A percentile compares a stretch with the other conserved stretches of the same genome.
phyloP scores from a whole-genome alignment of 2,888 invertebrate species.

The Linnaemya tessellans region DNA sequence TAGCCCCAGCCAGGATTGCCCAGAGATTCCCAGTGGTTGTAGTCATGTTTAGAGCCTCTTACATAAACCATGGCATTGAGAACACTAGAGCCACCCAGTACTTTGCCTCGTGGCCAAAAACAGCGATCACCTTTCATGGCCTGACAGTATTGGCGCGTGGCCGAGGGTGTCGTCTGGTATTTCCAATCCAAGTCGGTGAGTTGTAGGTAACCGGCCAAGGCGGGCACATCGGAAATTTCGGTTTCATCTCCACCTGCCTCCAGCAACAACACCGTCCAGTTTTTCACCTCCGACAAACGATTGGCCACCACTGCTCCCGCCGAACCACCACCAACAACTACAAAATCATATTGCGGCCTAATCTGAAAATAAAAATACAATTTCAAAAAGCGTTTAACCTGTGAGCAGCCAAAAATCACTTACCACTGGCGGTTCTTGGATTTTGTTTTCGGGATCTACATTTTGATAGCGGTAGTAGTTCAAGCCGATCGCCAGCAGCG shows the following conservation, averaged over 20 bases:
- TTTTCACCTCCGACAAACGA: conserved; percentile 90
- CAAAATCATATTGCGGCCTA: conserved; percentile 91
- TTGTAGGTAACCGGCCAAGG: conserved; percentile 92
- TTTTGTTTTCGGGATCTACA: conserved; percentile 92
- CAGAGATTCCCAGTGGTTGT: conserved; percentile 92
- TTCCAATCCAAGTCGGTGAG: conserved; percentile 96
- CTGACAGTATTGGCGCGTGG: conserved; percentile 91
- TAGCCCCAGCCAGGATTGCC: conserved; percentile 95
- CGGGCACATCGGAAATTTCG: conserved; percentile 94
- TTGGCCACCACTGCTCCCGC: conserved; percentile 95
- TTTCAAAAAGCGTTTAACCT: too few species aligned
- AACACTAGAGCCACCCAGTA: conserved; percentile 93
- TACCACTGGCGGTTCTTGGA: conserved; percentile 89
- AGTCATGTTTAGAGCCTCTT: conserved; percentile 93
- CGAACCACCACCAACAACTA: conserved; percentile 94
- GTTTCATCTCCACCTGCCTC: conserved; percentile 95
- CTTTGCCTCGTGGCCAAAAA: conserved; percentile 96
- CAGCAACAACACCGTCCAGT: conserved; percentile 92
- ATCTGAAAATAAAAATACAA: conserved; percentile 84
- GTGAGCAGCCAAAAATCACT: conserved; percentile 80
- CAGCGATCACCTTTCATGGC: conserved; percentile 94
- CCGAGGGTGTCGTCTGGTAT: conserved; percentile 92
- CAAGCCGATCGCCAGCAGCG: conserved; percentile 91
- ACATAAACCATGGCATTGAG: conserved; percentile 97
- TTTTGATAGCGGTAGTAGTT: conserved; percentile 91